A percentile compares a stretch with the other conserved stretches of the same genome.
Evolutionary conservation across 2,888 invertebrate genomes (phyloP).

Genomic region (Slavum lentiscoides): DNA sequence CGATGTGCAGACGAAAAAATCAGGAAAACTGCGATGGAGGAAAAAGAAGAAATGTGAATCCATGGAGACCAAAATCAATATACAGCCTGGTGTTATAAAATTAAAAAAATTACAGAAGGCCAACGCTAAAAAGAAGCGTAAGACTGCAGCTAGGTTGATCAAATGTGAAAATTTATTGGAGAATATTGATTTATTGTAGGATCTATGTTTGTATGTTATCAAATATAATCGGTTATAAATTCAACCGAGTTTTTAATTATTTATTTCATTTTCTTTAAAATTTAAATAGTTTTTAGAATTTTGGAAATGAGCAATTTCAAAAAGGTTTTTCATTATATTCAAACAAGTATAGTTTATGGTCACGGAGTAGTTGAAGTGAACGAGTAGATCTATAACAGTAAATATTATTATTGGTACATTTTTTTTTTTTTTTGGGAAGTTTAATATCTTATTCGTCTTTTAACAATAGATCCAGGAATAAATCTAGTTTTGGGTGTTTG

Average conservation of each 20-base stretch:
- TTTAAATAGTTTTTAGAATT: too few species aligned
- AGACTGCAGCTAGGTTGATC: conserved; percentile 57
- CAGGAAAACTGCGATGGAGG: conserved; percentile 56
- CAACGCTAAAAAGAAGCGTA: conserved; percentile 58
- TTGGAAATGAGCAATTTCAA: too few species aligned
- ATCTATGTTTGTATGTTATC: neutral
- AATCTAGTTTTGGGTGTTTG: too few species aligned
- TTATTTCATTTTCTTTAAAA: too few species aligned
- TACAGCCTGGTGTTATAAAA: conserved; percentile 56
- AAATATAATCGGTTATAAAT: neutral
- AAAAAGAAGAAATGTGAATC: conserved; percentile 53
- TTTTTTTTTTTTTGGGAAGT: too few species aligned
- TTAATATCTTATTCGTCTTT: too few species aligned
- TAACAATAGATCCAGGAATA: too few species aligned
- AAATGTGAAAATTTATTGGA: conserved; percentile 43
- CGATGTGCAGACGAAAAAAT: conserved; percentile 54
- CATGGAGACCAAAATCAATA: conserved; percentile 55
- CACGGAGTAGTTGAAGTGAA: too few species aligned
- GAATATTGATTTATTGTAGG: conserved; percentile 23
- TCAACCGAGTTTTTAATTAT: neutral
- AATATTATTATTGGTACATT: too few species aligned
- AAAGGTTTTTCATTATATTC: neutral
- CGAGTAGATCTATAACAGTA: too few species aligned
- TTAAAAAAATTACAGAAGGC: conserved; percentile 57
- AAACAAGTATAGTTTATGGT: too few species aligned